Conservation (phyloP, 2,888 invertebrate genomes). For the Lasioglossum lativentre region DNA sequence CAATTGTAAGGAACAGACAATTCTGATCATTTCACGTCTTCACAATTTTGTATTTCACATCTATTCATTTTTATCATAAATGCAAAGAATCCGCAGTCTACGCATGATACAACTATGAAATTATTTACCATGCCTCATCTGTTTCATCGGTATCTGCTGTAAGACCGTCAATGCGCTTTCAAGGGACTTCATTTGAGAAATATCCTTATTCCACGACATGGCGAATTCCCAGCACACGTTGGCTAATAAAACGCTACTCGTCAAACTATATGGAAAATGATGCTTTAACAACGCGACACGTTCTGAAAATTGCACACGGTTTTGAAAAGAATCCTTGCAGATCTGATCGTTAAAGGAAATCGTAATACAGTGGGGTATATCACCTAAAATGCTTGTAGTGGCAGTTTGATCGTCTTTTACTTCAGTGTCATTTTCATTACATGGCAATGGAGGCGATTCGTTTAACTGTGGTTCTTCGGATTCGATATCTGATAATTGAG, state of each 20-base stretch:
- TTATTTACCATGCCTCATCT: slow-evolving; percentile 87
- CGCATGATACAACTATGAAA: not conserved
- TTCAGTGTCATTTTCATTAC: slow-evolving; percentile 76
- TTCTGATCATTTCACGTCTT: too few relatives aligned
- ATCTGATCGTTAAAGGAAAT: not conserved
- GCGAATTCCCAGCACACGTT: slow-evolving; percentile 97
- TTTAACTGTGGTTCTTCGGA: slow-evolving; percentile 74
- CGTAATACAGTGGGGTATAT: slow-evolving; percentile 9
- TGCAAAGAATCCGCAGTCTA: not conserved
- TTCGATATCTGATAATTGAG: slow-evolving; percentile 83
- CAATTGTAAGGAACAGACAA: too few relatives aligned
- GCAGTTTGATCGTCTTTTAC: slow-evolving; percentile 72
- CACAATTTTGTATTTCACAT: not conserved
- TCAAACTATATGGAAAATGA: slow-evolving; percentile 95
- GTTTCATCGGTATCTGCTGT: slow-evolving; percentile 88
- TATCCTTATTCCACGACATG: slow-evolving; percentile 93
- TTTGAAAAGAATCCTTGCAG: not conserved
- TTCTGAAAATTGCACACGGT: slow-evolving; percentile 69
- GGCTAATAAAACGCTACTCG: slow-evolving; percentile 91
- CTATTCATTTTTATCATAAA: not conserved
- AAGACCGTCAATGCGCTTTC: slow-evolving; percentile 90
- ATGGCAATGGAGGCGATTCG: slow-evolving; percentile 59
- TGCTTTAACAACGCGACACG: slow-evolving; percentile 86
- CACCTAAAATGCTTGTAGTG: slow-evolving; percentile 75
- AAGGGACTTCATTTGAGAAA: slow-evolving; percentile 88